Evolutionary conservation across 2,797 vertebrate genomes (phyloP).

Genomic region (Helarctos malayanus): DNA sequence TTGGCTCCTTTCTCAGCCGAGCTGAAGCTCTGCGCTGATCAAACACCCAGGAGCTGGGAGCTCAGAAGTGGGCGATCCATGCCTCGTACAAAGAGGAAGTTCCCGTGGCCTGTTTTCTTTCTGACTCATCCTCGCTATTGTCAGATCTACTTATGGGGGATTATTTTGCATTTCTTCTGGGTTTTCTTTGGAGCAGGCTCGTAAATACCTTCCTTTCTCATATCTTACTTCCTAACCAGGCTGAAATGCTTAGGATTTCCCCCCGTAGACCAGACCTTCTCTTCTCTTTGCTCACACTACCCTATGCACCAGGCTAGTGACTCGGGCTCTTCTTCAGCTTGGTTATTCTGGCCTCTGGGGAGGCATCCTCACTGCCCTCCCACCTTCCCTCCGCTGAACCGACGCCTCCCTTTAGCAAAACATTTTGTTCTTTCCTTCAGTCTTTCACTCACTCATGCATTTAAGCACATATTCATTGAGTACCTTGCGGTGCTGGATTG

Average conservation of each 20-base stretch:
- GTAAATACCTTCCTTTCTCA: background rate
- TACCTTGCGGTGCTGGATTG: background rate
- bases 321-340: fast-evolving
- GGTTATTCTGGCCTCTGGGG: no score
- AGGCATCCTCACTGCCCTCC: fast-evolving
- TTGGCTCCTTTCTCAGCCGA: background rate
- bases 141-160: background rate
- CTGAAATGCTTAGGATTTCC: background rate
- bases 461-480: background rate
- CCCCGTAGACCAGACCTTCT: no score
- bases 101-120: background rate
- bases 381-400: background rate
- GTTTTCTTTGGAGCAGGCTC: background rate
- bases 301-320: background rate
- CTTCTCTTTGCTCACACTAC: fast-evolving
- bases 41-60: background rate
- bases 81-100: background rate
- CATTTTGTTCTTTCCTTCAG: background rate
- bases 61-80: fast-evolving
- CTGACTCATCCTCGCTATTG: background rate
- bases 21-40: background rate
- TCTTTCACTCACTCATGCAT: background rate
- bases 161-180: background rate
- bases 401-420: background rate
- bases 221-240: background rate